Percentiles rank a stretch among this genome's conserved stretches.
phyloP scores from a whole-genome alignment of 2,888 invertebrate genomes.

The Sarcophaga rosellei region DNA sequence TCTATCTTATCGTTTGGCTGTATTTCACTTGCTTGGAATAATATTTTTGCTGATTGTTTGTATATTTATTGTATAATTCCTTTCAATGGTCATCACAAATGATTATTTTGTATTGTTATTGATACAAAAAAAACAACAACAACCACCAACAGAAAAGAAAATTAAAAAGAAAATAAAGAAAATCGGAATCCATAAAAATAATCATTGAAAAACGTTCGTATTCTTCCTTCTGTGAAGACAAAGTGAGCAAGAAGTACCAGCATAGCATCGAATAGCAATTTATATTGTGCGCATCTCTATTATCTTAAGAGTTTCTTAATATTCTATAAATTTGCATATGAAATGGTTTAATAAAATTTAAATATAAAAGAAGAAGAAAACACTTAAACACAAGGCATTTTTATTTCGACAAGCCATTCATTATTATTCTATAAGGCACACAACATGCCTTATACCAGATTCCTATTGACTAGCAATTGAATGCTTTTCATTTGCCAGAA shows the following conservation, averaged over 20 bases:
- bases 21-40: too few relatives aligned
- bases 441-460: background rate
- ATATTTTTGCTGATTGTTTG: conserved; percentile 41
- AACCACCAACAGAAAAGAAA: too few relatives aligned
- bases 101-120: conserved; percentile 39
- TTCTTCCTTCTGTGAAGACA: too few relatives aligned
- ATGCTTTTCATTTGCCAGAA: background rate
- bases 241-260: too few relatives aligned
- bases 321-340: background rate
- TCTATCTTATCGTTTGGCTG: too few relatives aligned
- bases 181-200: too few relatives aligned
- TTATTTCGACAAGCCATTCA: conserved; percentile 10
- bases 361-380: background rate
- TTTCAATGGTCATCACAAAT: conserved; percentile 25
- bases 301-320: background rate
- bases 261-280: too few relatives aligned
- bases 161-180: too few relatives aligned
- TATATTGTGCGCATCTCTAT: too few relatives aligned
- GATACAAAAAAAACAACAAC: conserved; percentile 2
- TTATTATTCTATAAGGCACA: conserved; percentile 20
- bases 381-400: background rate
- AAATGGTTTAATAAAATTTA: conserved; percentile 22
- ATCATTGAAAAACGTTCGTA: too few relatives aligned
- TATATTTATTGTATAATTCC: conserved; percentile 20
- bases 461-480: conserved; percentile 9